Percentiles rank a stretch among this genome's conserved stretches.
Conservation (phyloP, 2,113 vertebrate genomes). For the Xenopus laevis region DNA sequence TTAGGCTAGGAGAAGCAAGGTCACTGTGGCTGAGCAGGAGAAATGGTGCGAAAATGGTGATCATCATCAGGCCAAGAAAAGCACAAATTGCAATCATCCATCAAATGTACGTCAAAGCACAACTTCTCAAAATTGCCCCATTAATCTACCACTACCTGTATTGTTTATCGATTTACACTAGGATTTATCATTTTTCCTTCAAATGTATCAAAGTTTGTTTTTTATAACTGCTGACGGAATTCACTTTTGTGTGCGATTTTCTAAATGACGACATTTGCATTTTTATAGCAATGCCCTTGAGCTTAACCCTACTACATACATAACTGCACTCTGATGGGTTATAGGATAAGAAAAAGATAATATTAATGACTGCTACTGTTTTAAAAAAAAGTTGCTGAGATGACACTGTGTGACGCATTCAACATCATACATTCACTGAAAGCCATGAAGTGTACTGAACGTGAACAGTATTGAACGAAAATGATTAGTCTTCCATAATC, state of each 20-base stretch:
- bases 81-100: constrained; percentile 13
- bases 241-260: no score
- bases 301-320: not conserved
- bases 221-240: not conserved
- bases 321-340: not conserved
- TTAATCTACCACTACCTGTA: not conserved
- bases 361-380: not conserved
- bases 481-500: not conserved
- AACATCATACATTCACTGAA: no score
- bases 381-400: no score
- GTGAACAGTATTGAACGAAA: not conserved
- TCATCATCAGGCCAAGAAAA: not conserved
- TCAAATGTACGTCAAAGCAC: not conserved
- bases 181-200: not conserved
- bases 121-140: not conserved
- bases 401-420: no score
- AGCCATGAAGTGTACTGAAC: not conserved
- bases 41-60: not conserved
- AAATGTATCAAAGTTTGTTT: not conserved
- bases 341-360: not conserved
- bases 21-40: not conserved
- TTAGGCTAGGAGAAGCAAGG: not conserved
- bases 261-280: not conserved
- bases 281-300: not conserved
- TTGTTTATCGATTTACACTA: not conserved